Base-by-base conservation (phyloP, 2,113 vertebrate genomes). In the Eidolon helvum region DNA sequence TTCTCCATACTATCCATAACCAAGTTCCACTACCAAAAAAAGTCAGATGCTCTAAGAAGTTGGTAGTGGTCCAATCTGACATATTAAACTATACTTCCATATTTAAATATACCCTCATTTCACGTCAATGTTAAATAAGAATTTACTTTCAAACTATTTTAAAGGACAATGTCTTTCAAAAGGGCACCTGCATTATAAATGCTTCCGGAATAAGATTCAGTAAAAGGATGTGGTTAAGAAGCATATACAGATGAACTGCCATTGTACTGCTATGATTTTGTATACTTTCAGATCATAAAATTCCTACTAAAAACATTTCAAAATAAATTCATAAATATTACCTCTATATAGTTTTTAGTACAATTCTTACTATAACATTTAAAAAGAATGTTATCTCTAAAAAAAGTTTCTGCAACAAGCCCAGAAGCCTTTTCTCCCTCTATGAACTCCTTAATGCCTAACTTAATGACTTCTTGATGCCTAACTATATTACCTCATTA, bases 171-270 rank as follows among this genome's bases (percentile, higher is more conserved):
- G 43, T 74, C 82, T 87, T 96, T 91, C 65, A 50, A 93, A 96
- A n/a, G 38, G 69, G 12, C 65, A 96, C 26, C 53, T 66, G 45
- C 24, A 57, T 89, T 53, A 90, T 69, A 95, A 93, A 88, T 93
- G 50, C 57, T 85, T 93, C 90, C 8, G 3, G 57, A 94, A 90
- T 87, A 94, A 91, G 22, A 92, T 22, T 78, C 40, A 75, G 68
- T 90, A 77, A 85, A 90, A 94, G 40, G 82, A 92, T 95, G 59
- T 90, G 65, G 77, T 85, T 90, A 87, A 96, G 35, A 79, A 91
- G 66, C n/a, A 85, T 55, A 50, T 89, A 94, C 19, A 87, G 28
- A 86, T 72, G 86, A 95, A 96, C 43, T 71, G 57, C 22, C 84
- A 86, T 5, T 80, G 63, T 75, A 79, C 15, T 96, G 71, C 33